Percentiles rank a stretch among this genome's conserved stretches.
Conservation (phyloP, 2,888 invertebrate genomes). For the Clanis bilineata region DNA sequence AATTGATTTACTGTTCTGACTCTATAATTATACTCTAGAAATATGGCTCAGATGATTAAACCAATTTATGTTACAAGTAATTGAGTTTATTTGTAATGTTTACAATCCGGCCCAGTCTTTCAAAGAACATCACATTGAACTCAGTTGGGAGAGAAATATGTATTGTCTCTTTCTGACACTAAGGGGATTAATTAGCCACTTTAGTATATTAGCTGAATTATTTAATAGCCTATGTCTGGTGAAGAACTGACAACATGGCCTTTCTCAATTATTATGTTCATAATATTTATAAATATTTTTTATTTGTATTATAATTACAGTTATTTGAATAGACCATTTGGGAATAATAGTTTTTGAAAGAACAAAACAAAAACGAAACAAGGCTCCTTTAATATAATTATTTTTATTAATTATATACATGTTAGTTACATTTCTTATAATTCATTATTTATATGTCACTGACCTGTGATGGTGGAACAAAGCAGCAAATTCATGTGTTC, state of each 20-base stretch:
- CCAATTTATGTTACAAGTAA: not conserved
- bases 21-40: too few species aligned
- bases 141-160: slow-evolving; percentile 1
- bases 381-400: too few species aligned
- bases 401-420: not conserved
- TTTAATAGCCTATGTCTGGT: slow-evolving; percentile 48
- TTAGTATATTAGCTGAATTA: slow-evolving; percentile 37
- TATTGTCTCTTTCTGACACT: slow-evolving; percentile 22
- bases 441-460: not conserved
- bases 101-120: not conserved
- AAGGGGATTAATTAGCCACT: slow-evolving; percentile 22
- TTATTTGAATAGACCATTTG: too few species aligned
- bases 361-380: too few species aligned
- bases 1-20: too few species aligned
- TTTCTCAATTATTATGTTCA: not conserved
- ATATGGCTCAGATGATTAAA: too few species aligned
- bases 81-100: not conserved
- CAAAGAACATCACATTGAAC: not conserved
- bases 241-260: slow-evolving; percentile 34
- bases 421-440: too few species aligned
- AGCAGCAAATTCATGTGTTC: slow-evolving; percentile 86
- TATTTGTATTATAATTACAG: too few species aligned
- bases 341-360: too few species aligned
- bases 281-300: not conserved
- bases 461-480: slow-evolving; percentile 84